phyloP scores from a whole-genome alignment of 2,888 invertebrate species.

The Stenolophus ochropezus region DNA sequence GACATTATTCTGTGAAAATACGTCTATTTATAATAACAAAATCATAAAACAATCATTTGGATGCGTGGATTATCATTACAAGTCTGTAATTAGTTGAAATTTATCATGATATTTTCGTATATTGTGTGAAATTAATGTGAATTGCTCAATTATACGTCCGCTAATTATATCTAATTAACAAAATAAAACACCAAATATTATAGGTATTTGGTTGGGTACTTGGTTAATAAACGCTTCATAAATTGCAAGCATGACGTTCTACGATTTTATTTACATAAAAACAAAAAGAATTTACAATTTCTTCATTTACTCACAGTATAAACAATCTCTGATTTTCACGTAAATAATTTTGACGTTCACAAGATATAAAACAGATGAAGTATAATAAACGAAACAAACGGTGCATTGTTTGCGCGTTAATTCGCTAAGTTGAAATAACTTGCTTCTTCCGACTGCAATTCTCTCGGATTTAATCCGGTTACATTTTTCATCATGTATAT shows the following conservation, averaged over 20 bases:
- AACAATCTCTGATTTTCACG: neutral
- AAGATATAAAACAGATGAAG: neutral
- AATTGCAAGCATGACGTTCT: neutral
- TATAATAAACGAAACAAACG: neutral
- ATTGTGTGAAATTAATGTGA: constrained; percentile 49
- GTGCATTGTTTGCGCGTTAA: constrained; percentile 8
- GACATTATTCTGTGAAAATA: constrained; percentile 44
- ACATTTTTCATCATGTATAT: constrained; percentile 12
- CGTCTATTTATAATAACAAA: constrained; percentile 43
- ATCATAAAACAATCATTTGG: constrained; percentile 46
- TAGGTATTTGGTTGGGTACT: constrained; percentile 2
- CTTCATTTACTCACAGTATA: constrained; percentile 1
- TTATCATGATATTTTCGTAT: constrained; percentile 37
- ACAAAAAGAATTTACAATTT: constrained; percentile 25
- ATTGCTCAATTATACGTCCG: constrained; percentile 47
- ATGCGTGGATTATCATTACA: constrained; percentile 40
- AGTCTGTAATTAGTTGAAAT: constrained; percentile 49
- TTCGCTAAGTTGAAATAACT: neutral
- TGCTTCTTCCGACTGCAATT: constrained; percentile 13
- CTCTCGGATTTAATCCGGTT: constrained; percentile 2
- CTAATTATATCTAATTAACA: constrained; percentile 50
- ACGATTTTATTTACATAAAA: constrained; percentile 17
- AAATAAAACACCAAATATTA: constrained; percentile 43
- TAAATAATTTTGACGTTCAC: neutral
- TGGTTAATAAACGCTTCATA: constrained; percentile 35